phyloP scores from a whole-genome alignment of 2,797 vertebrate genomes.

The Syngnathus rostellatus region DNA sequence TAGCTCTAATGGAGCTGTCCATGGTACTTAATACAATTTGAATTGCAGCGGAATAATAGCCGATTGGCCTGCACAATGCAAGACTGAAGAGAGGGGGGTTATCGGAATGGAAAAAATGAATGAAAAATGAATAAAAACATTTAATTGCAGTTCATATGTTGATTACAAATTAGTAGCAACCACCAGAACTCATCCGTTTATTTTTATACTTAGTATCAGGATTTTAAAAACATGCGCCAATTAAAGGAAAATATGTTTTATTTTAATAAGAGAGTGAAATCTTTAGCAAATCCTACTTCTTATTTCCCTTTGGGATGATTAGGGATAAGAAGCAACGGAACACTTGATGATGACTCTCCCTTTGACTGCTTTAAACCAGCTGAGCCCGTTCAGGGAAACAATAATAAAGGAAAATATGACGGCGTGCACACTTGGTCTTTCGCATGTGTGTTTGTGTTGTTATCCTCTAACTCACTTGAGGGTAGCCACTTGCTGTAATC shows the following conservation, averaged over 20 bases:
- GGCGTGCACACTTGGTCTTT: constrained; percentile 16
- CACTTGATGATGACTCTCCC: constrained; percentile 12
- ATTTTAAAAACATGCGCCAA: no score
- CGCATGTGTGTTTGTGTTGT: constrained; percentile 31
- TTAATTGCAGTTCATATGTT: no score
- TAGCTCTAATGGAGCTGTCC: constrained; percentile 49
- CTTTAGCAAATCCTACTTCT: not conserved
- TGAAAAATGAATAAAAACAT: not conserved
- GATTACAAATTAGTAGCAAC: not conserved
- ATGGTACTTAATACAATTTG: constrained; percentile 38
- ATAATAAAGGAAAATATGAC: constrained; percentile 25
- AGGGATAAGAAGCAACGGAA: constrained; percentile 11
- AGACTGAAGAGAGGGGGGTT: no score
- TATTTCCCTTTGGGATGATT: constrained; percentile 7
- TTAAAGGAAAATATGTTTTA: not conserved
- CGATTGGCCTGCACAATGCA: not conserved
- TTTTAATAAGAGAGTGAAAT: not conserved
- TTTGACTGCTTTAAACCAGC: constrained; percentile 27
- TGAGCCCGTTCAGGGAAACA: constrained; percentile 35
- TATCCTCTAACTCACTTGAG: constrained; percentile 59
- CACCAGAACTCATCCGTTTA: not conserved
- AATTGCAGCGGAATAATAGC: not conserved
- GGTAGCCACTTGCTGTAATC: constrained; percentile 51
- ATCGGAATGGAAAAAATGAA: not conserved
- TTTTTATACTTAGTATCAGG: not conserved